These are phyloP conservation scores for Zaprionus bogoriensis DNA, from an alignment of 2,888 invertebrate genomes.

Conservation along the genomic window DNA sequence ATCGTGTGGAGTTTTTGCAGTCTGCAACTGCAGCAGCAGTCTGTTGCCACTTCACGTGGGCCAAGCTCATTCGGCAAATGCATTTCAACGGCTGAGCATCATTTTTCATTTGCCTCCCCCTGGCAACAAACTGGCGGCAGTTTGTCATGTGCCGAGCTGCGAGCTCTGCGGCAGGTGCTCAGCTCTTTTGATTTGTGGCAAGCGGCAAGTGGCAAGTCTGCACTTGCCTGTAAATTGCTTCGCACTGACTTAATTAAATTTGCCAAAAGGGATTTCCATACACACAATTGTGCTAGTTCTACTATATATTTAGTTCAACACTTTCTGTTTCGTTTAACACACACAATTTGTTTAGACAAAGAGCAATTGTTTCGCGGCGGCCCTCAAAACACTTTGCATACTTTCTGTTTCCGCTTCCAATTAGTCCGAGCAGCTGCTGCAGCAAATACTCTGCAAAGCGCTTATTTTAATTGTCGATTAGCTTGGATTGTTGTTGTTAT, in stretches of 20 bases:
- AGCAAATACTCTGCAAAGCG: too few relatives aligned
- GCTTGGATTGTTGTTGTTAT: too few relatives aligned
- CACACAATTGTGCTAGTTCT: not conserved
- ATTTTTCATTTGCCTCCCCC: constrained; percentile 63
- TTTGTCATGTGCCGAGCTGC: constrained; percentile 44
- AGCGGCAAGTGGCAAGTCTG: constrained; percentile 21
- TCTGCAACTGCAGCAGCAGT: too few relatives aligned
- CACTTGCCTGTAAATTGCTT: constrained; percentile 12
- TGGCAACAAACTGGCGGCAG: constrained; percentile 44
- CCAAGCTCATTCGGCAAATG: constrained; percentile 63
- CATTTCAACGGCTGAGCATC: constrained; percentile 59
- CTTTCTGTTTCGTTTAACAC: too few relatives aligned
- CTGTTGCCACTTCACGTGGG: constrained; percentile 51
- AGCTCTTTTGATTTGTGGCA: constrained; percentile 49
- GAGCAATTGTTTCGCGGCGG: not conserved
- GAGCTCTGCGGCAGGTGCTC: constrained; percentile 42
- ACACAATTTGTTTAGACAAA: not conserved
- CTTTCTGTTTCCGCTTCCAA: not conserved
- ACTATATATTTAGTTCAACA: not conserved
- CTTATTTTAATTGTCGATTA: too few relatives aligned
- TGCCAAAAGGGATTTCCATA: not conserved
- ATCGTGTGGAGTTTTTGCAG: constrained; percentile 5
- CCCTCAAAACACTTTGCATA: not conserved
- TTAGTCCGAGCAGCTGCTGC: too few relatives aligned
- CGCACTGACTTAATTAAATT: not conserved